A percentile compares a stretch with the other conserved stretches of the same genome.
phyloP scores from a whole-genome alignment of 2,113 vertebrate species.

The Ascaphus truei region DNA sequence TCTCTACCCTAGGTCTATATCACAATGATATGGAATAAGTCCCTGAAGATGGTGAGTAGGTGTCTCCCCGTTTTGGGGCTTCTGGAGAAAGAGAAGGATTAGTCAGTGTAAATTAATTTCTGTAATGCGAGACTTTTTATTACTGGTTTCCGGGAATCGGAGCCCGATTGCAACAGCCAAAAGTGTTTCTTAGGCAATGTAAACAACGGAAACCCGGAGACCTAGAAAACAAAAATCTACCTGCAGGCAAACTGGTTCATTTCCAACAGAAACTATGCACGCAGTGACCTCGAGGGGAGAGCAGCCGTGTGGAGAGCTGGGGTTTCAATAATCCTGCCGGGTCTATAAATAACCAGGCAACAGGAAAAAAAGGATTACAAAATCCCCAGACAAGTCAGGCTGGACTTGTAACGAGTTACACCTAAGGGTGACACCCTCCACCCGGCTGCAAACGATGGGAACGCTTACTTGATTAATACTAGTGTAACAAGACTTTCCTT shows the following conservation, averaged over 20 bases:
- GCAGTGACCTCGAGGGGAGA: slow-evolving; percentile 15
- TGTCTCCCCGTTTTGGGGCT: too few relatives aligned
- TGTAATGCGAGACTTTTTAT: not conserved
- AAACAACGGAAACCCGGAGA: slow-evolving; percentile 17
- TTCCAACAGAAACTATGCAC: slow-evolving; percentile 29
- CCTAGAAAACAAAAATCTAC: slow-evolving; percentile 25
- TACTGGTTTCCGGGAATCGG: not conserved
- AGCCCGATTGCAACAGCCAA: not conserved
- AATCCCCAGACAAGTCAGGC: slow-evolving; percentile 29
- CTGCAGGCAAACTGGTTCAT: slow-evolving; percentile 31
- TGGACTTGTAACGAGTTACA: slow-evolving; percentile 21
- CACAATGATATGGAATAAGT: too few relatives aligned
- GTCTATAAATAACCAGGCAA: slow-evolving; percentile 26
- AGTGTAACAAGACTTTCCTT: too few relatives aligned
- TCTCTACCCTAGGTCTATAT: too few relatives aligned
- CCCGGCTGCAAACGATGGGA: slow-evolving; percentile 1
- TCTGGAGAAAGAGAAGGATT: too few relatives aligned
- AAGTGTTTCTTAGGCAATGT: not conserved
- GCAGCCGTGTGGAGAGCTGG: not conserved
- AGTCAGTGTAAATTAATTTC: too few relatives aligned
- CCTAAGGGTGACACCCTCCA: slow-evolving; percentile 17
- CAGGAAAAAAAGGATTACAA: slow-evolving; percentile 12
- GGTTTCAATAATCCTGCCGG: slow-evolving; percentile 12
- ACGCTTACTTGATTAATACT: not conserved
- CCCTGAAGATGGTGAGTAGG: too few relatives aligned